Conservation (phyloP, 2,797 vertebrate species). For the Lindbergichthys nudifrons region DNA sequence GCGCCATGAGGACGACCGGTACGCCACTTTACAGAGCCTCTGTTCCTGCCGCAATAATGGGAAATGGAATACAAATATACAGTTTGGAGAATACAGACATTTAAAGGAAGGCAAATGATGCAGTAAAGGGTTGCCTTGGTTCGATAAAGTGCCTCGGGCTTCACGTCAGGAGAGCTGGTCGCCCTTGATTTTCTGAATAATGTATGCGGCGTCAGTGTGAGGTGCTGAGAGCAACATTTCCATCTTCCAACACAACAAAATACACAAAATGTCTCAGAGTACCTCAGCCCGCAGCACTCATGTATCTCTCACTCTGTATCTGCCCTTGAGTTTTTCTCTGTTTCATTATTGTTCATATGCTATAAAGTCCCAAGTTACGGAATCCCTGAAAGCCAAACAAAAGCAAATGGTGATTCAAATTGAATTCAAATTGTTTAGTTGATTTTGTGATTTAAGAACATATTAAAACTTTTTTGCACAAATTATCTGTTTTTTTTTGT, state of each 20-base stretch:
- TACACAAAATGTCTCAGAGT: too few species aligned
- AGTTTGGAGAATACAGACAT: slow-evolving; percentile 2
- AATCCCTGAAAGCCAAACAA: too few species aligned
- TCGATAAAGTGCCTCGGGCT: slow-evolving; percentile 13
- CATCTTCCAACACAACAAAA: background rate
- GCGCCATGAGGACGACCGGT: background rate
- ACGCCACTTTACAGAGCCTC: slow-evolving; percentile 1
- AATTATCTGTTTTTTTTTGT: too few species aligned
- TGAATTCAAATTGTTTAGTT: too few species aligned
- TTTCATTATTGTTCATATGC: too few species aligned
- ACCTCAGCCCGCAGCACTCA: background rate
- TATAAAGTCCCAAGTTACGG: too few species aligned
- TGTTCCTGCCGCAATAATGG: slow-evolving; percentile 21
- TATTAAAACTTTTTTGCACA: too few species aligned
- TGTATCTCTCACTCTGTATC: background rate
- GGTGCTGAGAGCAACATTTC: slow-evolving; percentile 7
- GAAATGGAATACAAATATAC: slow-evolving; percentile 32
- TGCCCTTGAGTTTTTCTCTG: too few species aligned
- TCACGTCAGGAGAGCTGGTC: slow-evolving; percentile 23
- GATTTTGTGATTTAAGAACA: too few species aligned
- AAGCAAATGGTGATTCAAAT: too few species aligned
- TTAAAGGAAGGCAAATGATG: slow-evolving; percentile 43
- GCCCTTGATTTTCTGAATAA: slow-evolving; percentile 37
- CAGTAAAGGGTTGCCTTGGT: slow-evolving; percentile 31
- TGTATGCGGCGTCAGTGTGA: slow-evolving; percentile 12